These are phyloP conservation scores for Linnaemya vulpina DNA, from an alignment of 2,888 invertebrate genomes.

Conservation along the genomic window DNA sequence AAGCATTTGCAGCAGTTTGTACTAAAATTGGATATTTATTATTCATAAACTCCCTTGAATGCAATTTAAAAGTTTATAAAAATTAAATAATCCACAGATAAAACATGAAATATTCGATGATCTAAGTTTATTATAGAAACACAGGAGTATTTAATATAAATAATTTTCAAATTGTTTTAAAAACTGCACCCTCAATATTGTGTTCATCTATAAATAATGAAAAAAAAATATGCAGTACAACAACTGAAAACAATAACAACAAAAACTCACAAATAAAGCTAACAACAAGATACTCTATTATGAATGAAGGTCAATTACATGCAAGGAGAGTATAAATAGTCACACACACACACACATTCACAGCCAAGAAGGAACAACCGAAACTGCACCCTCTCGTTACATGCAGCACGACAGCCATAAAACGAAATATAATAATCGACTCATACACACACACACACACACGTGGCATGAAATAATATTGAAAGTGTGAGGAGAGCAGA, in stretches of 20 bases:
- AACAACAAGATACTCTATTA: conserved; percentile 50
- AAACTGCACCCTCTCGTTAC: conserved; percentile 44
- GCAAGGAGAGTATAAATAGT: conserved; percentile 35
- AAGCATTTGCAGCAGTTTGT: too few relatives aligned
- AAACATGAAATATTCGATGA: too few relatives aligned
- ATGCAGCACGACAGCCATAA: conserved; percentile 39
- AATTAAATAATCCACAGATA: too few relatives aligned
- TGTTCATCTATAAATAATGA: conserved; percentile 55
- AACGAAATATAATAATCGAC: conserved; percentile 53
- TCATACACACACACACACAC: not conserved
- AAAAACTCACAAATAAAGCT: conserved; percentile 8
- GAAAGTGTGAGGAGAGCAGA: not conserved
- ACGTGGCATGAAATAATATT: not conserved
- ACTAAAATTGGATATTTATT: too few relatives aligned
- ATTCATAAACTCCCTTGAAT: too few relatives aligned
- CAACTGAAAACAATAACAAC: conserved; percentile 6
- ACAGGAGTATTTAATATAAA: not conserved
- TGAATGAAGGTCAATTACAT: conserved; percentile 71
- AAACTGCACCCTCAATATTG: conserved; percentile 54
- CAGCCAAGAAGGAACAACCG: not conserved
- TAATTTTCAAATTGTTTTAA: conserved; percentile 11
- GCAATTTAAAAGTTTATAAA: too few relatives aligned
- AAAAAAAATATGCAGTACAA: conserved; percentile 53
- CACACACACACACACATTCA: not conserved
- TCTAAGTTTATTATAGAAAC: too few relatives aligned